Evolutionary conservation across 23 tunicate species (phyloP), one percentile per base, ranked within the genome.

Genomic region (Oikopleura albicans): DNA sequence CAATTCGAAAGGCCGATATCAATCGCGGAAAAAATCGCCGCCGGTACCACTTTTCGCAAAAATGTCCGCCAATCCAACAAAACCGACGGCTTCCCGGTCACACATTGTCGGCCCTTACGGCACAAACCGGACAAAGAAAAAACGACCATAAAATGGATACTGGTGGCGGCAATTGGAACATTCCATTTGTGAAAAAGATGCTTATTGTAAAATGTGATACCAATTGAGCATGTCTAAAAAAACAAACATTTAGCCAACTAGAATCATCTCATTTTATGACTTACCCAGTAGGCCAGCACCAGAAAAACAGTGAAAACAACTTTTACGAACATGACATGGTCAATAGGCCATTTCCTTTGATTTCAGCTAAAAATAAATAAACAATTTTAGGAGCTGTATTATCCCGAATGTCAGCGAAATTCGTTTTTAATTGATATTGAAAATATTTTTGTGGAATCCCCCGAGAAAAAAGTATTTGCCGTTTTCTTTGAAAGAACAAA

Each of bases 271-370:
- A n/a, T n/a, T n/a, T n/a, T n/a, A 8, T 49, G 33, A 71, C 79
- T 71, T 71, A 71, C 79, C 79, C 79, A 71, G 37, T 71, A 71
- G 2, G 79, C 27, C 2, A 71, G 37, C 4, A 71, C 79, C 37
- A 71, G 79, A 34, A 71, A 31, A 22, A 71, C 63, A 49, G 22
- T 49, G 22, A 49, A 49, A 49, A 22, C 63, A 49, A 8, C 12
- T 49, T 49, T 49, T 12, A n/a, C n/a, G n/a, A n/a, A n/a, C n/a
- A n/a, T n/a, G n/a, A n/a, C n/a, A n/a, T n/a, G n/a, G n/a, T n/a
- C n/a, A n/a, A n/a, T n/a, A n/a, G n/a, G n/a, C n/a, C n/a, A n/a
- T n/a, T n/a, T n/a, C n/a, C n/a, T n/a, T n/a, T n/a, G n/a, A n/a
- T n/a, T n/a, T n/a, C n/a, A n/a, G n/a, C n/a, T n/a, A n/a, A n/a